phyloP scores from a whole-genome alignment of 2,888 invertebrate species.

The Limulus polyphemus region DNA sequence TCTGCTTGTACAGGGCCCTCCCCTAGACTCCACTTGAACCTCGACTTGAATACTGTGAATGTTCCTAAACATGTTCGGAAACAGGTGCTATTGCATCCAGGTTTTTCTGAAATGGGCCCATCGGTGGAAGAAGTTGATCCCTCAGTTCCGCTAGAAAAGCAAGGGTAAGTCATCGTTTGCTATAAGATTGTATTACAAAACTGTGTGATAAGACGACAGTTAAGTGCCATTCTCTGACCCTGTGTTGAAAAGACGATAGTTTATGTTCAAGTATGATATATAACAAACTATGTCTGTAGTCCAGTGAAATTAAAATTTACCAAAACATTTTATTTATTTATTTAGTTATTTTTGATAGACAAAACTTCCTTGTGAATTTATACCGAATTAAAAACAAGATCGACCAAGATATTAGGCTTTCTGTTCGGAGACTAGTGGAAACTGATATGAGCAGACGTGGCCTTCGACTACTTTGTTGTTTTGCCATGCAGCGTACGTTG shows the following conservation, averaged over 20 bases:
- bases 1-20: constrained; percentile 7
- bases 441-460: no score
- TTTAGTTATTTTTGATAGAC: no score
- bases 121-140: constrained; percentile 22
- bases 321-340: no score
- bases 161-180: constrained; percentile 20
- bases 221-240: background rate
- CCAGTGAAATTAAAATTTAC: no score
- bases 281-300: no score
- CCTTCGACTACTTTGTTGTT: no score
- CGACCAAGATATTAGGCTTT: no score
- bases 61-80: constrained; percentile 17
- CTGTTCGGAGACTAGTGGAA: no score
- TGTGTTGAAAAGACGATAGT: background rate
- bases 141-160: constrained; percentile 22
- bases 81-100: constrained; percentile 16
- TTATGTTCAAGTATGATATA: no score
- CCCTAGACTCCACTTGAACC: constrained; percentile 14
- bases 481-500: no score
- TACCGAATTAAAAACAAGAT: no score
- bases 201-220: background rate
- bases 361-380: no score
- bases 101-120: constrained; percentile 15
- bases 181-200: background rate
- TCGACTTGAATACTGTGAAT: constrained; percentile 15